phyloP scores from a whole-genome alignment of 2,888 invertebrate genomes.

The Acronicta leporina region DNA sequence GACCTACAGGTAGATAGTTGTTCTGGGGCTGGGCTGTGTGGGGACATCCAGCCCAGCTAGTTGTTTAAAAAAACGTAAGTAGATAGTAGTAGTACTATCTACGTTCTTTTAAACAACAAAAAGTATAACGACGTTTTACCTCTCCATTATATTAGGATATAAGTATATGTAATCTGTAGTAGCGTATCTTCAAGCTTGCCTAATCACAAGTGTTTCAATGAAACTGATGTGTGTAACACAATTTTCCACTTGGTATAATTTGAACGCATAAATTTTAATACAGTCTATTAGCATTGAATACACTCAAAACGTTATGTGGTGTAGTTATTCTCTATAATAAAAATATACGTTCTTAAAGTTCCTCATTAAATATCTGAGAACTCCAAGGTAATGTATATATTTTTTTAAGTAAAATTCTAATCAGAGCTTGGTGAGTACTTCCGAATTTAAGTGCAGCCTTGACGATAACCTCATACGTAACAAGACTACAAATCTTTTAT shows the following conservation, averaged over 20 bases:
- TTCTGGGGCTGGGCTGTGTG: too few relatives aligned
- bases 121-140: too few relatives aligned
- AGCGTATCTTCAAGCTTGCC: slow-evolving; percentile 20
- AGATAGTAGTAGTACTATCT: too few relatives aligned
- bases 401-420: slow-evolving; percentile 45
- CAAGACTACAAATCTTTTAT: slow-evolving; percentile 18
- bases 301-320: slow-evolving; percentile 36
- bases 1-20: too few relatives aligned
- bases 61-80: too few relatives aligned
- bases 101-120: too few relatives aligned
- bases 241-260: slow-evolving; percentile 23
- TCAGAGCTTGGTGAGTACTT: slow-evolving; percentile 35
- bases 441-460: slow-evolving; percentile 46
- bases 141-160: too few relatives aligned
- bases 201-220: slow-evolving; percentile 18
- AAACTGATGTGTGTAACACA: slow-evolving; percentile 17
- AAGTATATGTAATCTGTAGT: slow-evolving; percentile 5
- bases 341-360: slow-evolving; percentile 46
- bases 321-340: slow-evolving; percentile 42
- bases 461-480: slow-evolving; percentile 37
- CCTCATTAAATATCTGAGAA: slow-evolving; percentile 40
- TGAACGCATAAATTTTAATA: slow-evolving; percentile 38
- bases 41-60: too few relatives aligned
- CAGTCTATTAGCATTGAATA: slow-evolving; percentile 46
- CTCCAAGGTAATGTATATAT: slow-evolving; percentile 45